Evolutionary conservation across 2,113 vertebrate species (phyloP), one percentile per base, ranked within the genome.

Genomic region (Platanista minor): DNA sequence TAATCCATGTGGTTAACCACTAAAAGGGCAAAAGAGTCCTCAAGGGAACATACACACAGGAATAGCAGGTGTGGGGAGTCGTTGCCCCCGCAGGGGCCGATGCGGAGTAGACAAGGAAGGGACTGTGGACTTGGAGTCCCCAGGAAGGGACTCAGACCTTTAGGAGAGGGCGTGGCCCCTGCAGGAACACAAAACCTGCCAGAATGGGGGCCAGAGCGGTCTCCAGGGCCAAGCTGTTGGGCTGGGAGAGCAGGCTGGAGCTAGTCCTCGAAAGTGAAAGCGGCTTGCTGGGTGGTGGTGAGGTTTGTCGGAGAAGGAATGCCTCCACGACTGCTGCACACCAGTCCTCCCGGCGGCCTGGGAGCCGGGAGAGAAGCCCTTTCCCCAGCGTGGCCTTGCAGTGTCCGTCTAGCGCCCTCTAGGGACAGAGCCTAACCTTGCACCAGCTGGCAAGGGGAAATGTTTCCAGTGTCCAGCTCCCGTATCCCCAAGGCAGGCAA

Each of bases 341-440:
- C 12, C 12, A 3, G 2, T n/a, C 14, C 20, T 15, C 6, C 29
- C 0, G 6, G 29, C 14, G 8, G 82, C 82, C 31, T 20, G 6
- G 52, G 31, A 29, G 31, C 21, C 6, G 6, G 29, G 6, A 14
- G 15, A 61, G 29, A 59, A 46, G 21, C 21, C 46, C 36, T 66
- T 59, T 43, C 27, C 36, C 69, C 36, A 14, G 17, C 13, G 29
- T 15, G 29, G 43, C 41, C n/a, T 36, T 11, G 29, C 25, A 10
- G 54, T 4, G 4, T 20, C 41, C 20, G 27, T 93, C 62, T 21
- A 14, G 54, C 4, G 3, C 69, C 74, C 33, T 62, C 86, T 83
- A 1, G 31, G 14, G 67, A 8, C 67, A 90, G 27, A 66, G 36
- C 29, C 39, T 36, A 5, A 12, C 5, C 83, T 46, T 13, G 59